Percentiles rank a stretch among this genome's conserved stretches.
Evolutionary conservation across 2,113 vertebrate genomes (phyloP).

Genomic region (Gallinago undulata): DNA sequence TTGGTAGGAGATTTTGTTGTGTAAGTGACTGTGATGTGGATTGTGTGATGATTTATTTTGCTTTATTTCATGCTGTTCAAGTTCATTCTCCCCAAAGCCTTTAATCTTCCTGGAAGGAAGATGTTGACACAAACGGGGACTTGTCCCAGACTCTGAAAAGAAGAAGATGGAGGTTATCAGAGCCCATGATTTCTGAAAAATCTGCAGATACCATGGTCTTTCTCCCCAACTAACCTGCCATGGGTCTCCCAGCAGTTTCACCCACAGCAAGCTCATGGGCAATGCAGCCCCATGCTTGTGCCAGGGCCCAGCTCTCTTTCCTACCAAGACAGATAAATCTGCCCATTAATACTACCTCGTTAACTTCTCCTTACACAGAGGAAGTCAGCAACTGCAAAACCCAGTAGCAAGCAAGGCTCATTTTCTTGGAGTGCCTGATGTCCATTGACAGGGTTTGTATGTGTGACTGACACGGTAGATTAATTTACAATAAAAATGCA

Average conservation of each 20-base stretch:
- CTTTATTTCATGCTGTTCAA: background rate
- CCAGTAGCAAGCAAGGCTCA: background rate
- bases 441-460: background rate
- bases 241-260: background rate
- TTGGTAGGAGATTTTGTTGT: background rate
- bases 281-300: accelerated
- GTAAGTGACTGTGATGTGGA: background rate
- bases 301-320: background rate
- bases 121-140: background rate
- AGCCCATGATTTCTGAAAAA: background rate
- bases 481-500: slow-evolving; percentile 24
- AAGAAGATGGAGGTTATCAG: background rate
- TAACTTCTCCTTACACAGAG: background rate
- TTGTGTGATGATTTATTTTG: background rate
- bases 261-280: background rate
- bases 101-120: background rate
- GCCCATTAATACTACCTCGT: background rate
- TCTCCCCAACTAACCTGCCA: background rate
- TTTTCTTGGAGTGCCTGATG: background rate
- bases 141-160: background rate
- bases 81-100: background rate
- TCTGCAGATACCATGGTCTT: accelerated
- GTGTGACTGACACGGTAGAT: slow-evolving; percentile 2
- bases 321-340: background rate
- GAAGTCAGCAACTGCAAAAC: background rate